Base-by-base conservation (phyloP, 2,113 vertebrate species). In the Hipposideros armiger region DNA sequence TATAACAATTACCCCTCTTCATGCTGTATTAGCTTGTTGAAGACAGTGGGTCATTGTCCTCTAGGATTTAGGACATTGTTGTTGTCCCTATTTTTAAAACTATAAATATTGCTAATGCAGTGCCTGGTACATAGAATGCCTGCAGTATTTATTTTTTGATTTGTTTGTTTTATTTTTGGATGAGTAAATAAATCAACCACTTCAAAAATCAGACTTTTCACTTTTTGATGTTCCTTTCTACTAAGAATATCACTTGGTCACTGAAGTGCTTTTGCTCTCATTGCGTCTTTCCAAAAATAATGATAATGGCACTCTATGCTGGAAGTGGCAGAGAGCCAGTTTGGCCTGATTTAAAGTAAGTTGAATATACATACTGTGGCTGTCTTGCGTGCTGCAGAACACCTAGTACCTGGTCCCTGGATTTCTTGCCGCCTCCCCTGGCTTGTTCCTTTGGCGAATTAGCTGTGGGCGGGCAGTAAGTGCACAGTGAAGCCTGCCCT, bases 201-300 rank as follows among this genome's bases (percentile, higher is more conserved):
- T 26, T 85, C 3, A 56, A 42, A 72, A 67, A 80, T 15, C 47
- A 93, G 40, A 19, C 73, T 80, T 81, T 81, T 70, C 28, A 77
- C 28, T 88, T 92, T 92, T 11, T 28, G 40, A 26, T 52, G 60
- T 30, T 80, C 11, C 56, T 86, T 90, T 64, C 24, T 93, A 26
- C 36, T 85, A 56, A 93, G 58, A 66, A 42, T 62, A 52, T 86
- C 36, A 45, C 64, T 36, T 90, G 88, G 22, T 92, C 36, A 56
- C 6, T 82, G 72, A 89, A 67, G 42, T 76, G 28, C 42, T 88
- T 81, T 17, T 84, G 58, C 45, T 82, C 3, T 87, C 15, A 64
- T 78, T 80, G 30, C 36, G 54, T 64, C 50, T 92, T 95, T 77
- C 54, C 26, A 36, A 87, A 94, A 90, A 82, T 86, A 81, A 76